A percentile compares a stretch with the other conserved stretches of the same genome.
These are phyloP conservation scores for Nothoprocta perdicaria DNA, from an alignment of 2,113 vertebrate genomes.

Conservation along the genomic window DNA sequence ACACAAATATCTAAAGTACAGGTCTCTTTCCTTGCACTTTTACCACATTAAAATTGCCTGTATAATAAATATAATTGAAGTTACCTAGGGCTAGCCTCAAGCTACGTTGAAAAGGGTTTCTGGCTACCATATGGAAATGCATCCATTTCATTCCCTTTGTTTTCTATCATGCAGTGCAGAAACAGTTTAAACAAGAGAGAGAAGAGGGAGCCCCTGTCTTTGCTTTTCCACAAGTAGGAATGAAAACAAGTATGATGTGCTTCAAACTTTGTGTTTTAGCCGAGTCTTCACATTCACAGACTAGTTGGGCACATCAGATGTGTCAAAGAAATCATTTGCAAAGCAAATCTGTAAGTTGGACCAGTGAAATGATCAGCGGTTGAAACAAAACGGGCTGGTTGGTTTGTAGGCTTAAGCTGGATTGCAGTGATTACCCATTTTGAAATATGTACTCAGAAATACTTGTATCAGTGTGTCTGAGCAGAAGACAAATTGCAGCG, in stretches of 20 bases:
- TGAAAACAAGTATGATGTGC: not conserved
- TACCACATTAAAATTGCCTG: not conserved
- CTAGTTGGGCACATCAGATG: not conserved
- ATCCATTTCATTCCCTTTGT: not conserved
- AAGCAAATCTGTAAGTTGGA: not conserved
- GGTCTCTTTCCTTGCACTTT: not conserved
- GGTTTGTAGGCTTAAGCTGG: not conserved
- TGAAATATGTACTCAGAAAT: not conserved
- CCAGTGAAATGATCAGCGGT: not conserved
- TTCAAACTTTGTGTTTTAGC: not conserved
- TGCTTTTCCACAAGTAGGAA: not conserved
- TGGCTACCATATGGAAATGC: not conserved
- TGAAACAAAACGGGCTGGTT: not conserved
- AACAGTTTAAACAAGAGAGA: not conserved
- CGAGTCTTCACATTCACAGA: not conserved
- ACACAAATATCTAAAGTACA: not conserved
- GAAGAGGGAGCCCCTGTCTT: not conserved
- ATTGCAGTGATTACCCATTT: not conserved
- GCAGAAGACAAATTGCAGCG: not conserved
- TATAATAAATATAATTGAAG: not conserved
- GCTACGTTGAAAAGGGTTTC: not conserved
- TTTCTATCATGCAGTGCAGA: not conserved
- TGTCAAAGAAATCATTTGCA: not conserved
- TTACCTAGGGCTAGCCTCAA: not conserved
- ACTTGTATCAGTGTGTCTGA: not conserved